These are phyloP conservation scores for Drosophila nigrodunni DNA, from an alignment of 1,140 invertebrate genomes.

Conservation along the genomic window DNA sequence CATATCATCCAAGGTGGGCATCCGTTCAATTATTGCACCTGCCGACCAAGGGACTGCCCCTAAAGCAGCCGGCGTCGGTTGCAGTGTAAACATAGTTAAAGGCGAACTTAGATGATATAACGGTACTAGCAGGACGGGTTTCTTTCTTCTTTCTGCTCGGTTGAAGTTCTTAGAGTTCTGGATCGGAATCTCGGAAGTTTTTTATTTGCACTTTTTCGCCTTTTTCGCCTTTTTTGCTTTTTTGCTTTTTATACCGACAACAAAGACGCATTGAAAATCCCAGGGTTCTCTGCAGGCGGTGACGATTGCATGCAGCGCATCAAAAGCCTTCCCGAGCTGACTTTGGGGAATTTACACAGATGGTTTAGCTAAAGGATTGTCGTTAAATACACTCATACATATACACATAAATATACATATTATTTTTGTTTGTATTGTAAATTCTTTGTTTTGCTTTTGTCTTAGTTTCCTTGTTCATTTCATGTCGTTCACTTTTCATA, in stretches of 20 bases:
- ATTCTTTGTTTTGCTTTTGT: constrained; percentile 45
- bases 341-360: constrained; percentile 44
- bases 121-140: no score
- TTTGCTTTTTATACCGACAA: not conserved
- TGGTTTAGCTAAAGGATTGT: constrained; percentile 20
- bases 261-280: constrained; percentile 3
- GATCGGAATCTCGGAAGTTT: not conserved
- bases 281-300: constrained; percentile 27
- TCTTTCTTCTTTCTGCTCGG: no score
- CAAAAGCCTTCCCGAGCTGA: constrained; percentile 11
- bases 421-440: not conserved
- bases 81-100: constrained; percentile 76
- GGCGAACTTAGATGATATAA: no score
- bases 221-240: not conserved
- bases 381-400: not conserved
- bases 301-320: constrained; percentile 29
- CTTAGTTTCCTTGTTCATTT: constrained; percentile 65
- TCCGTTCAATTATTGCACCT: constrained; percentile 75
- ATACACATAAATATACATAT: no score
- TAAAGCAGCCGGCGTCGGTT: constrained; percentile 70
- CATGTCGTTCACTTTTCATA: constrained; percentile 20
- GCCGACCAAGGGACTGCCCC: constrained; percentile 77
- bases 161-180: no score
- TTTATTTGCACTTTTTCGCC: not conserved
- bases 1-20: constrained; percentile 79